A percentile compares a stretch with the other conserved stretches of the same genome.
phyloP scores from a whole-genome alignment of 2,888 invertebrate species.

The Thalpophila matura region DNA sequence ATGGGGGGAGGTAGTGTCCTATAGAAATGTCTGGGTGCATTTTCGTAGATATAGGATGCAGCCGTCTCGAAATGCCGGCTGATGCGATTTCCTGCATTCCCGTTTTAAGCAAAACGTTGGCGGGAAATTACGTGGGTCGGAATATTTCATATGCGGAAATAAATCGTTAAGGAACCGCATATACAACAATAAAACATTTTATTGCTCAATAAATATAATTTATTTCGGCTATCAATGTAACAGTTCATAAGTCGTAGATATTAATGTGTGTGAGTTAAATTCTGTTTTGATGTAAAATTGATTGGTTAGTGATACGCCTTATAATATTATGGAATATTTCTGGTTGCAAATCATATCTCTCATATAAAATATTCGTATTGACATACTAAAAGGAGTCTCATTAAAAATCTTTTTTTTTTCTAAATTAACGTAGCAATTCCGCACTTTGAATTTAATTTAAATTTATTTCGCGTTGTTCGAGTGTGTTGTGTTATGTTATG shows the following conservation, averaged over 20 bases:
- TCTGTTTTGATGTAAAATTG: not conserved
- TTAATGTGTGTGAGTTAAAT: not conserved
- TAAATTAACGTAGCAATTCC: no score
- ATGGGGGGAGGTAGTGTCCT: constrained; percentile 77
- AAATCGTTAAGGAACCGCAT: constrained; percentile 52
- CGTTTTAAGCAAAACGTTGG: constrained; percentile 67
- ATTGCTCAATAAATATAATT: constrained; percentile 45
- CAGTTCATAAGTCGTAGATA: not conserved
- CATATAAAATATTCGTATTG: not conserved
- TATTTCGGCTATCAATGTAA: constrained; percentile 28
- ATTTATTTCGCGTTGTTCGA: no score
- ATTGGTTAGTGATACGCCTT: not conserved
- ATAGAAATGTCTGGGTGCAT: constrained; percentile 87
- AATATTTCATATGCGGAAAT: constrained; percentile 54
- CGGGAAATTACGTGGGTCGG: constrained; percentile 69
- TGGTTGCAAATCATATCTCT: no score
- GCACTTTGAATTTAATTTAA: no score
- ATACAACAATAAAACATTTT: constrained; percentile 50
- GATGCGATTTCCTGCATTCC: constrained; percentile 80
- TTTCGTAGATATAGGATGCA: constrained; percentile 76
- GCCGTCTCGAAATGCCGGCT: constrained; percentile 74
- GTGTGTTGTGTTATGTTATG: no score
- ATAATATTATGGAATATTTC: not conserved
- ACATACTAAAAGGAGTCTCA: not conserved
- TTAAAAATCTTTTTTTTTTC: no score